Base-by-base conservation (phyloP, 2,888 invertebrate genomes). In the Callimorpha dominula region DNA sequence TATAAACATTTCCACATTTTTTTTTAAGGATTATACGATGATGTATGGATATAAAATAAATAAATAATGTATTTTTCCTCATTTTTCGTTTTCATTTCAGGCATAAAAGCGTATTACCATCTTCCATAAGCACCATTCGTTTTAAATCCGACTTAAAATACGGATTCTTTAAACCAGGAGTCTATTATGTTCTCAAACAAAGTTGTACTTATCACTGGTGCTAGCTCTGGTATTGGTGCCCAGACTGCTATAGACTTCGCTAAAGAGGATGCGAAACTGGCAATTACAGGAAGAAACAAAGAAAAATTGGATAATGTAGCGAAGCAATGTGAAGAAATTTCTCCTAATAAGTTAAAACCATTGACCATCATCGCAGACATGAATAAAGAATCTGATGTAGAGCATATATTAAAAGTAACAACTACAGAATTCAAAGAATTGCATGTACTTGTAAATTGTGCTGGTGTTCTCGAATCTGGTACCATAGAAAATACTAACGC, bases 401-500 rank as follows among this genome's bases (percentile, higher is more conserved):
- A 96, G 84, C 96, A 95, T 20, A 96, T 98, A 79, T 88, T 98
- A 0, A 96, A 97, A 62, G 92, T 95, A 31, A 97, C 98, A 0
- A 92, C 98, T 14, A 93, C 96, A 20, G 96, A 97, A 78, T 98
- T 96, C 87, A 96, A 96, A 0, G 96, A 96, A 87, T 90, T 98
- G 11, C 98, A 98, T 93, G 96, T 98, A 50, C 91, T 98, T 62
- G 96, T 98, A 0, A 98, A 99, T 90, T 98, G 98, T 94, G 99
- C 99, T 68, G 99, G 99, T n/a, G 96, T 98, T 69, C 90, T 98
- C 57, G 97, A 97, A 89, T 91, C 93, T 5, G 99, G 99, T 8
- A 95, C 96, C 6, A 98, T 99, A 84, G 99, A 99, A 93, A 97
- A 96, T 70, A 98, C 98, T 0, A 96, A 96, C 42, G 85, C 99